Evolutionary conservation across 2,888 invertebrate genomes (phyloP), one percentile per base, ranked within the genome.

Genomic region (Heterodera filipjevi): DNA sequence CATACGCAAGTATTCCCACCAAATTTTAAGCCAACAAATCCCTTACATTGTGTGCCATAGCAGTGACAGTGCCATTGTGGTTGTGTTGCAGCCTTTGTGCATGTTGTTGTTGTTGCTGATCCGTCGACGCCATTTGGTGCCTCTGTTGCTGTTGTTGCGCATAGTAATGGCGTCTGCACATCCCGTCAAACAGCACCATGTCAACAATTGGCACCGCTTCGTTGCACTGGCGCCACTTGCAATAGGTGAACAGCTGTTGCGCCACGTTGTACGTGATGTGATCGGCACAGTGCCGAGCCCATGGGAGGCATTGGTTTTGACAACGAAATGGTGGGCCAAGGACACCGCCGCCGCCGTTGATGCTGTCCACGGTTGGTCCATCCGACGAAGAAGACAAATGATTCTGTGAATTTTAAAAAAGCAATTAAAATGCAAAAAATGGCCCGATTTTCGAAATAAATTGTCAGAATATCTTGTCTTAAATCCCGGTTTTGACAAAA

Each of bases 181-280:
- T 70, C 8, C 86, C 86, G 66, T 83, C 79, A 71, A 83, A 82
- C 22, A 86, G 72, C 22, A 75, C 32, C 22, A 77, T 77, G 66
- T 84, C 81, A 5, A 77, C 32, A 27, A 71, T 32, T 3, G 77
- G 27, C 8, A 85, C 83, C 46, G 86, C 80, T n/a, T 71, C 76
- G 46, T 84, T 77, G 76, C 85, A 85, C 44, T 79, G 66, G 8
- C 71, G 80, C 66, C 53, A 77, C 39, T 30, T 64, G 76, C 87
- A 87, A 80, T 81, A 81, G 16, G 79, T 66, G 80, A 85, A 87
- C 35, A 86, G 68, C 12, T 75, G 68, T 80, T 87, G 87, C 33
- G 84, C 80, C n/a, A 82, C 82, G 71, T 79, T 85, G 77, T 77
- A 81, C 70, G 80, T 73, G 27, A 86, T 77, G 80, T 87, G 87